Evolutionary conservation across 2,113 vertebrate species (phyloP), one percentile per base, ranked within the genome.

Genomic region (Equus quagga): DNA sequence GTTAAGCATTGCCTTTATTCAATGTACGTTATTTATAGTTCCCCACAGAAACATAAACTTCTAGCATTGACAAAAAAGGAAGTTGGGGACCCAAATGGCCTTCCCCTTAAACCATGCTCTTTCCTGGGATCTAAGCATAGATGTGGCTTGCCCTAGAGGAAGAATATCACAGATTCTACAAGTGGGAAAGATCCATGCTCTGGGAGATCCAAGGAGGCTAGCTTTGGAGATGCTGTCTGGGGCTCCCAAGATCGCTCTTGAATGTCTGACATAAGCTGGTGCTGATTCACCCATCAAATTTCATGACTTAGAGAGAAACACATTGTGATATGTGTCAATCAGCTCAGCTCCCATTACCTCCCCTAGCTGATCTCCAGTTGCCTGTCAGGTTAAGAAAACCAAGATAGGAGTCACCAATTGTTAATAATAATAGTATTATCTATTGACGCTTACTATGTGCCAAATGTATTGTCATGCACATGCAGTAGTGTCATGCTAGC

Each of bases 381-480:
- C 67, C 85, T 93, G 89, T 92, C 65, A 87, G 92, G 58, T 62
- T 95, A 94, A 98, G 96, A 94, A 98, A 97, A 98, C 51, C 33
- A 19, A 26, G 73, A 41, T 1, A 9, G 67, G 12, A 64, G 23
- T 62, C 60, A 58, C 18, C 41, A 54, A 70, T 92, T 96, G 89
- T 36, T 96, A 96, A 95, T 97, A 96, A 70, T 24, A 18, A 81
- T 62, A 94, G 51, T 65, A 41, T 41, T 69, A 72, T 56, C 65
- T 81, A 23, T 3, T 62, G 76, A 62, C 10, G 9, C 5, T n/a
- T 72, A 28, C 26, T 46, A 18, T 17, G 21, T 60, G 26, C 17
- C 67, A 67, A 73, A 41, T 28, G 15, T 41, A 64, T 19, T 46
- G 23, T 5, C 46, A 58, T 26, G 60, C 5, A 31, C 23, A 17